Evolutionary conservation across 2,113 vertebrate genomes (phyloP).

Genomic region (Paraplagusia blochii): DNA sequence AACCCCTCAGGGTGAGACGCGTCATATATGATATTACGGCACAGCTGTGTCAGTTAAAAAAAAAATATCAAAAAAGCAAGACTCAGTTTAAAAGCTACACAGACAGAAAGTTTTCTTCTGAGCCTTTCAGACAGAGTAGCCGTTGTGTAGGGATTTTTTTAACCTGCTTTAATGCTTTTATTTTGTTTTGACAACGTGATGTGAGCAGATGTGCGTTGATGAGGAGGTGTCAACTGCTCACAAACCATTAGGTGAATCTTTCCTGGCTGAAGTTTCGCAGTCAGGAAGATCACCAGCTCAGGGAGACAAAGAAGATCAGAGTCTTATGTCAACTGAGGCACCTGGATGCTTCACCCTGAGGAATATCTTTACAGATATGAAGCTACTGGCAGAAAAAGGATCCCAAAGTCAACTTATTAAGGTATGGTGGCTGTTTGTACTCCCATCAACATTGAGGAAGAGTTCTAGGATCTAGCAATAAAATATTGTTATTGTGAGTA

Average conservation of each 20-base stretch:
- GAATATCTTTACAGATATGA: slow-evolving; percentile 55
- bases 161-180: not conserved
- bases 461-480: too few relatives aligned
- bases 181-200: not conserved
- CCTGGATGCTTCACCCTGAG: slow-evolving; percentile 36
- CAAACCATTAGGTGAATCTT: not conserved
- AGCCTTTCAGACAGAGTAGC: not conserved
- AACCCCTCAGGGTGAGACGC: slow-evolving; percentile 7
- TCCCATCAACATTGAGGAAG: not conserved
- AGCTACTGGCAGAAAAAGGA: slow-evolving; percentile 34
- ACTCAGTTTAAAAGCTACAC: not conserved
- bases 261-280: not conserved
- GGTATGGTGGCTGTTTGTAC: slow-evolving; percentile 44
- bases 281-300: not conserved
- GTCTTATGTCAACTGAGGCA: slow-evolving; percentile 6
- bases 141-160: not conserved
- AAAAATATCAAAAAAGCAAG: not conserved
- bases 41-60: not conserved
- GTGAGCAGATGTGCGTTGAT: not conserved
- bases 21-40: too few relatives aligned
- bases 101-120: not conserved
- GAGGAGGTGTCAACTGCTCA: not conserved
- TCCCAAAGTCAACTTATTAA: slow-evolving; percentile 41
- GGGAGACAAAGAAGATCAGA: not conserved
- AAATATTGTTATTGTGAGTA: too few relatives aligned